Evolutionary conservation across 2,797 vertebrate genomes (phyloP), one percentile per base, ranked within the genome.

Genomic region (Fratercula arctica): DNA sequence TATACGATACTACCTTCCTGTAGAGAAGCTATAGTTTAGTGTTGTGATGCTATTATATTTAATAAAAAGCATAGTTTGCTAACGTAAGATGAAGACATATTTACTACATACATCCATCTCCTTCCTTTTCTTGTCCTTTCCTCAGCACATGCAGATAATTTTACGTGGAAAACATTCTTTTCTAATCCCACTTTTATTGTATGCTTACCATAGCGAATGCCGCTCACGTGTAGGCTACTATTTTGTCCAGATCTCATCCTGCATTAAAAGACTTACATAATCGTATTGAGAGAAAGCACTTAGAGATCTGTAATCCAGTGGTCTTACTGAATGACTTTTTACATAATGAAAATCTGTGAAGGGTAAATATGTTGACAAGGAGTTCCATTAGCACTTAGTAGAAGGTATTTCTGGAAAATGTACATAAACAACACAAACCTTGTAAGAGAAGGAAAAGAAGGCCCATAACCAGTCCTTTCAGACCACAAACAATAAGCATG

Each of bases 321-420:
- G 84, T 92, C 50, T 97, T 97, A 97, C 95, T 95, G 94, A 94
- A 92, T 90, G 95, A 97, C 97, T 98, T 97, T 97, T 97, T 97
- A 97, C 87, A 82, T 96, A 97, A 97, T 93, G 76, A 93, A 94
- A 97, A 97, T 97, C 95, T 96, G 95, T 95, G 93, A 98, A 97
- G 97, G 96, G 93, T 97, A 97, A 97, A 90, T 95, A 95, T 76
- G 75, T 94, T 96, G 87, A 88, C 75, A n/a, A 48, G 77, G 77
- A 94, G 54, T 89, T 83, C 95, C 43, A 76, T 87, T 96, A 90
- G 87, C 91, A 93, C 89, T 96, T 94, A 74, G 88, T 35, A 60
- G 15, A 56, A 83, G 37, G 43, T 56, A 87, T 85, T 87, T 85
- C 64, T 85, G 87, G 72, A 91, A 89, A 89, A 83, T 7, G 1